Evolutionary conservation across 2,888 invertebrate species (phyloP).

Genomic region (Elysia crispata): DNA sequence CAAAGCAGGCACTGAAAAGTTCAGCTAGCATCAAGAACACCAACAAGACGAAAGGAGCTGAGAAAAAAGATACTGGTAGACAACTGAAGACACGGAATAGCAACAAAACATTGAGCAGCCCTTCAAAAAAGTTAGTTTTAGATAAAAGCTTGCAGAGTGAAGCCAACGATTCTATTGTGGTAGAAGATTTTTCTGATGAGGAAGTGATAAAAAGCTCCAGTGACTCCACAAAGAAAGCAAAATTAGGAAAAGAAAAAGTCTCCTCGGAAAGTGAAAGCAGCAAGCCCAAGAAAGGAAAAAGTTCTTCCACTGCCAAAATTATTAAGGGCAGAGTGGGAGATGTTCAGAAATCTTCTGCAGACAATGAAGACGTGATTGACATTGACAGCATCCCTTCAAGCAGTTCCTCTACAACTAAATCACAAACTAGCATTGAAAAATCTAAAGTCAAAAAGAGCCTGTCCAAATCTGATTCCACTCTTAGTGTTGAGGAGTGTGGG

Average conservation of each 20-base stretch:
- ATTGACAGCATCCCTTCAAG: slow-evolving; percentile 28
- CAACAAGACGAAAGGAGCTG: background rate
- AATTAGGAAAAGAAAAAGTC: background rate
- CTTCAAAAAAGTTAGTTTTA: background rate
- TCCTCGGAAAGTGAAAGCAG: background rate
- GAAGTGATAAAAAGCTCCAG: slow-evolving; percentile 36
- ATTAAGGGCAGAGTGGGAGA: background rate
- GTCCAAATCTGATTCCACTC: background rate
- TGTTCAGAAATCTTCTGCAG: background rate
- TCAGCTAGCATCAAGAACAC: background rate
- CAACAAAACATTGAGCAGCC: background rate
- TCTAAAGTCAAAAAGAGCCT: background rate
- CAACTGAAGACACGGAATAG: background rate
- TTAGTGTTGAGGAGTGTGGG: background rate
- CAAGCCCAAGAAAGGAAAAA: background rate
- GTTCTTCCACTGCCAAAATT: background rate
- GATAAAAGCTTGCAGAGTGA: background rate
- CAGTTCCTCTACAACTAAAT: background rate
- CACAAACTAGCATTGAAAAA: background rate
- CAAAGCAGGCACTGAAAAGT: background rate
- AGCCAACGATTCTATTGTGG: background rate
- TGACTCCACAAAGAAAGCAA: background rate
- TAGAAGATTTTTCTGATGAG: slow-evolving; percentile 41
- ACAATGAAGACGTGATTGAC: slow-evolving; percentile 14
- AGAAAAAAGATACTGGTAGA: background rate